Percentiles rank a stretch among this genome's conserved stretches.
Conservation (phyloP, 2,797 vertebrate genomes). For the Cyprinella venusta region DNA sequence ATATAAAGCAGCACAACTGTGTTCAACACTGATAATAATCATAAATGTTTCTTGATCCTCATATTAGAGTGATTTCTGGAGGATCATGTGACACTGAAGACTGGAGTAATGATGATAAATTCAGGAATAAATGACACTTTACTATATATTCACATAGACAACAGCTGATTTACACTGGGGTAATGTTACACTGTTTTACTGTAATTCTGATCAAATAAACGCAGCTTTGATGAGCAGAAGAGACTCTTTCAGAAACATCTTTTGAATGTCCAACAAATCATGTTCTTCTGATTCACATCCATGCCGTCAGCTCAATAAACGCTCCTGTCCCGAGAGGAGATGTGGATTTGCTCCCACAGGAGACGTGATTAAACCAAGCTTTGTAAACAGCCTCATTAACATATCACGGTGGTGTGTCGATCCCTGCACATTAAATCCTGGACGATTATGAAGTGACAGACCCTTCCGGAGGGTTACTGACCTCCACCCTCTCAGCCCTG, state of each 20-base stretch:
- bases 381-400: slow-evolving; percentile 21
- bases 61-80: too few relatives aligned
- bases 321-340: neutral
- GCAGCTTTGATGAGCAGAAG: neutral
- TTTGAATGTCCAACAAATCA: slow-evolving; percentile 7
- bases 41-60: too few relatives aligned
- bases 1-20: too few relatives aligned
- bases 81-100: too few relatives aligned
- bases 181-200: neutral
- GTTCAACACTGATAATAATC: too few relatives aligned
- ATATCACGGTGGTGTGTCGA: neutral
- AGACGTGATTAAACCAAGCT: neutral
- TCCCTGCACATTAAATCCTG: neutral
- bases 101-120: too few relatives aligned
- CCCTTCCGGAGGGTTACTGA: neutral
- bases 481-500: neutral
- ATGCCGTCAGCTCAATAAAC: slow-evolving; percentile 19
- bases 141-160: neutral
- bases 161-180: rapidly evolving
- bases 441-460: neutral
- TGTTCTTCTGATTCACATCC: neutral
- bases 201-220: neutral
- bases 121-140: neutral
- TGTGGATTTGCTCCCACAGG: slow-evolving; percentile 11
- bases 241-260: neutral